A percentile compares a stretch with the other conserved stretches of the same genome.
These are phyloP conservation scores for Troilus luridus DNA, from an alignment of 2,888 invertebrate species.

Conservation along the genomic window DNA sequence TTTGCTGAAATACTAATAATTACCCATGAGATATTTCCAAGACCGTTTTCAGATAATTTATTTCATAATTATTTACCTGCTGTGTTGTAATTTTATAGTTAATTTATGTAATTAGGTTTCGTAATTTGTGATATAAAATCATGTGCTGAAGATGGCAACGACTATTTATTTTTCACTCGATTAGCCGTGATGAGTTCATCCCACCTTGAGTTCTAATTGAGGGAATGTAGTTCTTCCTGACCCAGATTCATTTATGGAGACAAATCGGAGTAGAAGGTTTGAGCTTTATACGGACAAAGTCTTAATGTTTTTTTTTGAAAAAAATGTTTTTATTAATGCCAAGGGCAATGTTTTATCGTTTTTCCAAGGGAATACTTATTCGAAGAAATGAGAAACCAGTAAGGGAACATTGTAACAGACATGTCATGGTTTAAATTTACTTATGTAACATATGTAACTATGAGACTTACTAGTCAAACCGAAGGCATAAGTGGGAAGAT, in stretches of 20 bases:
- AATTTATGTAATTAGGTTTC: too few species aligned
- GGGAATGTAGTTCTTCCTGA: conserved; percentile 1
- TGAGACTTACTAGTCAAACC: too few species aligned
- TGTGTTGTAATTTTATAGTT: too few species aligned
- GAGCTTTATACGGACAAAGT: not conserved
- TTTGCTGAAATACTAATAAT: too few species aligned
- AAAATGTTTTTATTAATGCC: not conserved
- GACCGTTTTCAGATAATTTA: too few species aligned
- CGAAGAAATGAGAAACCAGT: not conserved
- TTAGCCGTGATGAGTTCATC: not conserved
- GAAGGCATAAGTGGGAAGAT: too few species aligned
- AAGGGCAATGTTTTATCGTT: not conserved
- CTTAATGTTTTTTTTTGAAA: not conserved
- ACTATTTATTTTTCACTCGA: not conserved
- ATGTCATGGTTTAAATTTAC: too few species aligned
- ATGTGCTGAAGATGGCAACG: too few species aligned
- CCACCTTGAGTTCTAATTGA: not conserved
- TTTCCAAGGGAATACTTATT: not conserved
- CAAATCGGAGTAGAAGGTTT: not conserved
- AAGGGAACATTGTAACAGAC: not conserved
- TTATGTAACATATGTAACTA: too few species aligned
- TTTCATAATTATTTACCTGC: too few species aligned
- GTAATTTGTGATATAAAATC: too few species aligned
- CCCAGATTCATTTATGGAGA: not conserved
- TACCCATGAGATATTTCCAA: too few species aligned